Percentiles rank a stretch among this genome's conserved stretches.
Evolutionary conservation across 2,797 vertebrate species (phyloP).

Genomic region (Microchirus variegatus): DNA sequence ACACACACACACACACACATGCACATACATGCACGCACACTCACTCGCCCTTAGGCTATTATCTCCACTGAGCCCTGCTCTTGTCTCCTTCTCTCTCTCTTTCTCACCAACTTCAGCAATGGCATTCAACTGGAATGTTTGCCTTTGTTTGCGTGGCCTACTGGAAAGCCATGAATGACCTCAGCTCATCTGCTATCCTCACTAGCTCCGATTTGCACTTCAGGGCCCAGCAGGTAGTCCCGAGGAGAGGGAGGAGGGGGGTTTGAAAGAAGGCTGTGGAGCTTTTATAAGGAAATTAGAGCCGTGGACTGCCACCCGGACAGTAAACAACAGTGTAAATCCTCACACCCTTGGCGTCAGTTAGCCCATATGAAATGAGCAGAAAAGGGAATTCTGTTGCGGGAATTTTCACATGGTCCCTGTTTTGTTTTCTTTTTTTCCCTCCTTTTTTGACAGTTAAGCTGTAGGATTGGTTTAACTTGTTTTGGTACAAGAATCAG

Average conservation of each 20-base stretch:
- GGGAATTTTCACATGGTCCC: conserved; percentile 69
- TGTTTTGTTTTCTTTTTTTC: conserved; percentile 30
- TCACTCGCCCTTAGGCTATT: conserved; percentile 64
- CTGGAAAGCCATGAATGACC: conserved; percentile 83
- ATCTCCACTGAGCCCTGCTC: conserved; percentile 58
- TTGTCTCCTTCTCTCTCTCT: conserved; percentile 74
- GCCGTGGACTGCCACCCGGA: conserved; percentile 76
- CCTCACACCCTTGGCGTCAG: conserved; percentile 65
- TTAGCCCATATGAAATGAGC: conserved; percentile 28
- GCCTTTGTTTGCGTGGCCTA: conserved; percentile 84
- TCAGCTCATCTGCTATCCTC: conserved; percentile 88
- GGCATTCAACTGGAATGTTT: conserved; percentile 91
- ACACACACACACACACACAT: conserved; percentile 32
- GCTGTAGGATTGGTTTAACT: conserved; percentile 34
- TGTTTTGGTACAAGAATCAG: conserved; percentile 39
- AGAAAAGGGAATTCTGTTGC: conserved; percentile 27
- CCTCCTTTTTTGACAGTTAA: conserved; percentile 26
- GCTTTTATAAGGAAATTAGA: conserved; percentile 90
- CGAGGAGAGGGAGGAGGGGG: conserved; percentile 36
- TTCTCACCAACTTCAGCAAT: conserved; percentile 84
- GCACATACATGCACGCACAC: conserved; percentile 23
- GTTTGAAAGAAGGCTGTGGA: conserved; percentile 38
- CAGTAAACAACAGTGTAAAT: conserved; percentile 79
- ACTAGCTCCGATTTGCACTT: conserved; percentile 89
- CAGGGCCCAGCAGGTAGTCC: conserved; percentile 90